These are phyloP conservation scores for Xenopus petersii DNA, from an alignment of 2,797 vertebrate genomes.

Conservation along the genomic window DNA sequence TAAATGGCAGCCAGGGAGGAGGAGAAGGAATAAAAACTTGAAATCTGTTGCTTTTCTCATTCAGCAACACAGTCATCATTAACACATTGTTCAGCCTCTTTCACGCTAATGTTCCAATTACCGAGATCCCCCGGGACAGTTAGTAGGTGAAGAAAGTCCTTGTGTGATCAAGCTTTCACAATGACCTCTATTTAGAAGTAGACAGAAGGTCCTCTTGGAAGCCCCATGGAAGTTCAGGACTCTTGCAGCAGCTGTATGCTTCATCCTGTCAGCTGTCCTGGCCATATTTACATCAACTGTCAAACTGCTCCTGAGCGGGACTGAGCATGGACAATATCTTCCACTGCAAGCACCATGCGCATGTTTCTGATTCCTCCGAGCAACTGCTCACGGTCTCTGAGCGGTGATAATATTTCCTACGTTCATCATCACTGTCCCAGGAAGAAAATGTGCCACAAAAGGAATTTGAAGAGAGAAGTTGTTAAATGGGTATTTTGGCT, in stretches of 20 bases:
- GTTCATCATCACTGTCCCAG: constrained; percentile 48
- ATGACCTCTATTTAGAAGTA: constrained; percentile 30
- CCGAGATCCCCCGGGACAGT: constrained; percentile 16
- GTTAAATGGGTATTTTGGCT: background rate
- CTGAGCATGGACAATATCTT: constrained; percentile 20
- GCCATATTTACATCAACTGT: constrained; percentile 55
- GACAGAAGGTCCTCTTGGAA: constrained; percentile 27
- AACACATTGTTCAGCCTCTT: constrained; percentile 14
- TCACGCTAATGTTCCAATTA: constrained; percentile 26
- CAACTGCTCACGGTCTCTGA: constrained; percentile 39
- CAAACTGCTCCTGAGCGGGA: constrained; percentile 39
- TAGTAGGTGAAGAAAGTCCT: constrained; percentile 9
- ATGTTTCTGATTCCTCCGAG: constrained; percentile 34
- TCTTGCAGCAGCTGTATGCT: constrained; percentile 48
- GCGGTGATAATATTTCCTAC: constrained; percentile 41
- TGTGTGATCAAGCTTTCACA: constrained; percentile 29
- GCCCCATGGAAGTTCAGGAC: background rate
- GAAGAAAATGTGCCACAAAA: constrained; percentile 26
- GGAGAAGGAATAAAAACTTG: too few relatives aligned
- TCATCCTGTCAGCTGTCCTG: constrained; percentile 58
- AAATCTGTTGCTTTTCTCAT: background rate
- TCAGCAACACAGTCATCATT: constrained; percentile 19
- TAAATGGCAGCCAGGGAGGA: too few relatives aligned
- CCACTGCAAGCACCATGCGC: constrained; percentile 30
- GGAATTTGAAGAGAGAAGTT: background rate